Evolutionary conservation across 2,888 invertebrate species (phyloP).

Genomic region (Heteromurus nitidus): DNA sequence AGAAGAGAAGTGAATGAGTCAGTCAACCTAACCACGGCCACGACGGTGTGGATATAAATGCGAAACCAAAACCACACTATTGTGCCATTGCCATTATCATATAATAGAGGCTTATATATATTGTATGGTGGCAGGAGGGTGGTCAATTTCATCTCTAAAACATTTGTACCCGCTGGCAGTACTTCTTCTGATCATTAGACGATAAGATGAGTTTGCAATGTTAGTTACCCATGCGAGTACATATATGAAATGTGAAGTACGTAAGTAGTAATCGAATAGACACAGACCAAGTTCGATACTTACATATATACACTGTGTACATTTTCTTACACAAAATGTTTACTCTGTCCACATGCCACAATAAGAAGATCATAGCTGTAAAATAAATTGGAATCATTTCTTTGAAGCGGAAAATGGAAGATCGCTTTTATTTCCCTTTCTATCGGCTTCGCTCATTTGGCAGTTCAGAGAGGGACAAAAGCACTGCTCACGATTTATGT

Average conservation of each 20-base stretch:
- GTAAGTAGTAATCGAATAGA: neutral
- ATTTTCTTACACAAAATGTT: constrained; percentile 4
- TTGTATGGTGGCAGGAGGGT: neutral
- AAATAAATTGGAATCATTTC: constrained; percentile 26
- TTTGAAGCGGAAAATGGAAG: constrained; percentile 6
- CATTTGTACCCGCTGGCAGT: constrained; percentile 5
- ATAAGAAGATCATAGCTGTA: neutral
- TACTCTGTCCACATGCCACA: neutral
- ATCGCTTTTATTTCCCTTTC: neutral
- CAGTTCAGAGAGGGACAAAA: neutral
- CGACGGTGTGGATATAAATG: neutral
- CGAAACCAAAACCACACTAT: constrained; percentile 1
- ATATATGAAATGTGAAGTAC: no score
- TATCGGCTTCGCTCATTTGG: neutral
- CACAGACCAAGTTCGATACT: neutral
- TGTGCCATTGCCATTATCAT: no score
- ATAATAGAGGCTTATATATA: neutral
- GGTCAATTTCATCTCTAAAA: neutral
- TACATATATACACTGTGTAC: neutral
- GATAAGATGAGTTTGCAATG: constrained; percentile 4
- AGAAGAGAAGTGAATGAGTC: constrained; percentile 5
- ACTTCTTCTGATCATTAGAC: neutral
- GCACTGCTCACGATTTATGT: constrained; percentile 7
- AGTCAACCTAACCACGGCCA: neutral
- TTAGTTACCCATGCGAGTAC: no score